phyloP scores from a whole-genome alignment of 2,797 vertebrate species.

The Sylvia borin region DNA sequence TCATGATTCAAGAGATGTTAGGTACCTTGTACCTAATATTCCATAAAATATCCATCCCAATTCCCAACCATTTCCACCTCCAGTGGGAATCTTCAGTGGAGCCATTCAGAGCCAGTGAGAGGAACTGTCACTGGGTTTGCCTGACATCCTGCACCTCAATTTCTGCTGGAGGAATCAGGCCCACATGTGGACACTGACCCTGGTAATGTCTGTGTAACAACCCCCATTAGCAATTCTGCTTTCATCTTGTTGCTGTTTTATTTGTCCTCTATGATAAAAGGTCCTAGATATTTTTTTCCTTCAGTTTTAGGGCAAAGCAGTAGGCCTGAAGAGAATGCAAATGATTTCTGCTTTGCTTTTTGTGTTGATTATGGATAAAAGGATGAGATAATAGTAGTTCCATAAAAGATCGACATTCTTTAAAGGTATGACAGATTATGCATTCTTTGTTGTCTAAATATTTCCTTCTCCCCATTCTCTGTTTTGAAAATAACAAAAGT shows the following conservation, averaged over 20 bases:
- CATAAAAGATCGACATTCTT: not conserved
- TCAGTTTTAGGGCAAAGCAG: not conserved
- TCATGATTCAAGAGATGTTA: not conserved
- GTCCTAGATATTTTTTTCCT: not conserved
- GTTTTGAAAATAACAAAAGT: constrained; percentile 58
- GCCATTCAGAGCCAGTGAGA: not conserved
- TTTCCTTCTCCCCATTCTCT: constrained; percentile 24
- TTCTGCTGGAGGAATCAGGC: not conserved
- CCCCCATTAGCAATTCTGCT: not conserved
- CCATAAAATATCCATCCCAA: not conserved
- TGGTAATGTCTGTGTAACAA: not conserved
- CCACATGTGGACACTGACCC: not conserved
- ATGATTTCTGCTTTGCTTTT: not conserved
- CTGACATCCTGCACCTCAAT: not conserved
- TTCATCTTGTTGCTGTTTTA: not conserved
- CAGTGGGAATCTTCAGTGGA: not conserved
- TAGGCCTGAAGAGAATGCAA: not conserved
- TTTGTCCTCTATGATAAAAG: not conserved
- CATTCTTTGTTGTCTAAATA: constrained; percentile 46
- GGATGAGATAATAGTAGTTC: not conserved
- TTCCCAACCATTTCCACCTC: not conserved
- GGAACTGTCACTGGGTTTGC: not conserved
- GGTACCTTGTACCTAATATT: not conserved
- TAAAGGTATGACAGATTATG: not conserved
- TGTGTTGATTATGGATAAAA: constrained; percentile 15